A percentile compares a stretch with the other conserved stretches of the same genome.
These are phyloP conservation scores for Denticeps clupeoides DNA, from an alignment of 2,797 vertebrate genomes.

Conservation along the genomic window DNA sequence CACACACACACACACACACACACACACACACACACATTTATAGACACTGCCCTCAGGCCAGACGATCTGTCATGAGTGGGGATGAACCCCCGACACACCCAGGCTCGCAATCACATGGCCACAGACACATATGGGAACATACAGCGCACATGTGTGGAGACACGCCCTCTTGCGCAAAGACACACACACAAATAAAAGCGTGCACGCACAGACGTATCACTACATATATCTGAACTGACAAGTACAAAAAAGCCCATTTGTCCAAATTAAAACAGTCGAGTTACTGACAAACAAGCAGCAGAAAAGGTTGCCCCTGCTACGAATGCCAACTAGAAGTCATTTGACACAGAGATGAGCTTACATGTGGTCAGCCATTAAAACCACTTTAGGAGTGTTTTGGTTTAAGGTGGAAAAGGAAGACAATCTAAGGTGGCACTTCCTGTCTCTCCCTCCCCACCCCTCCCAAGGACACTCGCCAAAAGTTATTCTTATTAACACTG, in stretches of 20 bases:
- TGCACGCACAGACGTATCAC: conserved; percentile 22
- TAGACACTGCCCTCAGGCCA: conserved; percentile 17
- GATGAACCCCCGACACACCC: conserved; percentile 33
- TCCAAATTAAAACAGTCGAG: too few relatives aligned
- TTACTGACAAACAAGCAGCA: too few relatives aligned
- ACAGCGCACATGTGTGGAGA: conserved; percentile 4
- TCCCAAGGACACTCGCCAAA: conserved; percentile 31
- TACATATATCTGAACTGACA: not conserved
- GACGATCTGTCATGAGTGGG: conserved; percentile 31
- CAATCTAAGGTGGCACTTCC: conserved; percentile 12
- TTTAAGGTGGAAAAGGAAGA: conserved; percentile 9
- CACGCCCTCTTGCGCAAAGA: conserved; percentile 25
- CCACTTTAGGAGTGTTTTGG: conserved; percentile 10
- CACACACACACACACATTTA: conserved; percentile 20
- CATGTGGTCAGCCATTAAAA: conserved; percentile 17
- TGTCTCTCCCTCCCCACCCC: not conserved
- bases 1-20: conserved; percentile 20
- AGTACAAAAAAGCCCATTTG: too few relatives aligned
- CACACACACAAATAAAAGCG: conserved; percentile 3
- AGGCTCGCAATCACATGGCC: conserved; percentile 14
- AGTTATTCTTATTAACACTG: conserved; percentile 32
- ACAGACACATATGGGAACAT: not conserved
- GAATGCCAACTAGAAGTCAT: conserved; percentile 12
- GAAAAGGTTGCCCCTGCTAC: conserved; percentile 5
- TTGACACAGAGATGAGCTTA: conserved; percentile 20